Base-by-base conservation (phyloP, 1,140 invertebrate genomes). In the Nomia melanderi region DNA sequence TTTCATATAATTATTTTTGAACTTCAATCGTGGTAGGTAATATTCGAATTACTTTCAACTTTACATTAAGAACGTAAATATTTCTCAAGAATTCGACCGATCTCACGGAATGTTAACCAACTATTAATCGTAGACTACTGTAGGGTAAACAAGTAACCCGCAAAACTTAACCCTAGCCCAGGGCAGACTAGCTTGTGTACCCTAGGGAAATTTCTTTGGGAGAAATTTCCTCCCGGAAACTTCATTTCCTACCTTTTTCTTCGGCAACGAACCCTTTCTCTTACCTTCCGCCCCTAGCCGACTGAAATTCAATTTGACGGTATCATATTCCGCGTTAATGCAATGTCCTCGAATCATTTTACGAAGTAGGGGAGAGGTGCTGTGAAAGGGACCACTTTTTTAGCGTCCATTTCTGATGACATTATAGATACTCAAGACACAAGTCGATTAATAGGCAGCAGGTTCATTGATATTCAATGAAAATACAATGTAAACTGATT, bases 131-230 rank as follows among this genome's bases (percentile, higher is more conserved):
- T 41, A 23, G 7, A 31, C 36, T 14, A 54, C 14, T 29, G 9
- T 14, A 33, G 4, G 14, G 33, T 66, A 20, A 27, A 57, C 33
- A 39, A n/a, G 31, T 12, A 17, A 11, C 31, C 25, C 25, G 17
- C 5, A n/a, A 47, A n/a, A 57, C n/a, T 63, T 66, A 67, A 75
- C 63, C 54, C 39, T 57, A 36, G 29, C 29, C 53, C 36, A 75
- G 47, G 39, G 14, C n/a, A 23, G 14, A 33, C 31, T n/a, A n/a
- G 20, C 3, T n/a, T 27, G 3, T 14, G 3, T 20, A n/a, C 62
- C 50, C 72, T 12, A 74, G 72, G 72, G 72, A 74, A 74, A 74
- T 74, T 66, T 74, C 72, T 74, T 66, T 66, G 50, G 7, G 31
- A 20, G 73, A 59, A 62, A 69, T 67, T 75, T 69, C 29, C 54